Conservation (phyloP, 2,113 vertebrate genomes). For the Tamias sibiricus region DNA sequence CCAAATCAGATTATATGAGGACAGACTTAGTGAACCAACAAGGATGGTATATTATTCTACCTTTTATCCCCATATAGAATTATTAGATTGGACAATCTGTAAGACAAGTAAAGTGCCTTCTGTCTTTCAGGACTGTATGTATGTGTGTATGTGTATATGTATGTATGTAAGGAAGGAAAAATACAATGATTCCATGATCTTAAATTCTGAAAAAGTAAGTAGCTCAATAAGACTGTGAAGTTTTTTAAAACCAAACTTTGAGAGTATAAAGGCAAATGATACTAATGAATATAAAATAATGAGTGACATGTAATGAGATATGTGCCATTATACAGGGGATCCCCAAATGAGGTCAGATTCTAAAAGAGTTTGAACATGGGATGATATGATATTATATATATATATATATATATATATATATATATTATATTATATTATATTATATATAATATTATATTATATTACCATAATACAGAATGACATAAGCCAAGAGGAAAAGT, state of each 20-base stretch:
- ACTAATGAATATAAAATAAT: not conserved
- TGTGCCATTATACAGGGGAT: too few species aligned
- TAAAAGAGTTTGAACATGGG: not conserved
- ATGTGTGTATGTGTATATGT: not conserved
- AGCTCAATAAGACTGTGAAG: not conserved
- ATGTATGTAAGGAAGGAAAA: not conserved
- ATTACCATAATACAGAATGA: not conserved
- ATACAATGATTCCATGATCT: not conserved
- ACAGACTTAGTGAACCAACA: not conserved
- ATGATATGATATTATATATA: too few species aligned
- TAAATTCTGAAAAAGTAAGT: conserved; percentile 20
- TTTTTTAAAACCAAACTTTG: not conserved
- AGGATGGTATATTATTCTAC: not conserved
- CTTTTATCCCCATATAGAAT: not conserved
- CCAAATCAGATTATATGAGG: not conserved
- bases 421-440: too few species aligned
- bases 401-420: too few species aligned
- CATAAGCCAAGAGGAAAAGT: not conserved
- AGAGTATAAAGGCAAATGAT: not conserved
- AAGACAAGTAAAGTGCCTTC: not conserved
- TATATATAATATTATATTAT: too few species aligned
- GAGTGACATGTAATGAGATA: not conserved
- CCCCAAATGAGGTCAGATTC: not conserved
- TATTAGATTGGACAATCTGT: not conserved
- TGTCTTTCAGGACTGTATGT: not conserved